phyloP scores from a whole-genome alignment of 2,797 vertebrate species.

The Rhinogobio ventralis region DNA sequence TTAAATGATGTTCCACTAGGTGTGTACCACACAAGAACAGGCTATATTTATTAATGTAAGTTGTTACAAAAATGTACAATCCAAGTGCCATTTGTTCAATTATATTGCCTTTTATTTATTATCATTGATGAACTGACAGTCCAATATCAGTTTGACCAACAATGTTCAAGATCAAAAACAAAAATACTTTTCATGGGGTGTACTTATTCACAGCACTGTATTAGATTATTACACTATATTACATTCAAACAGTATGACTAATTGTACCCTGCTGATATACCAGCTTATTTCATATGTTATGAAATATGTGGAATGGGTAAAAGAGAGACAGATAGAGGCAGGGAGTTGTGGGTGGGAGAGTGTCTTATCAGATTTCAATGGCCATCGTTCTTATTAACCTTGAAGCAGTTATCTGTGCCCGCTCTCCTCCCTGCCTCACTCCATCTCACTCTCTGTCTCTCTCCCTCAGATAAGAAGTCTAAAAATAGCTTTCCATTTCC shows the following conservation, averaged over 20 bases:
- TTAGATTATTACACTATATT: not conserved
- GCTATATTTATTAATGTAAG: not conserved
- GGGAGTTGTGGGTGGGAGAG: slow-evolving; percentile 3
- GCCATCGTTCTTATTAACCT: slow-evolving; percentile 74
- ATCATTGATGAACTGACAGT: not conserved
- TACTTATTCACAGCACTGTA: not conserved
- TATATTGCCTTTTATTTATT: not conserved
- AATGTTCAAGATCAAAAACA: not conserved
- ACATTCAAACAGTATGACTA: not conserved
- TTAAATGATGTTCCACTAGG: not conserved
- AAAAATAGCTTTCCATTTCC: slow-evolving; percentile 71
- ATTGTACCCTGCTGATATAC: not conserved
- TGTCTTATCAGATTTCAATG: slow-evolving; percentile 60
- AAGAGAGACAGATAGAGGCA: slow-evolving; percentile 38
- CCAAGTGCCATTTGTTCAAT: not conserved
- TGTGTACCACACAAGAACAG: not conserved
- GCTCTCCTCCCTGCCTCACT: not conserved
- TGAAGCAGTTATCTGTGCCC: slow-evolving; percentile 66
- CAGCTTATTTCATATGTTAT: not conserved
- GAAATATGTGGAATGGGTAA: not conserved
- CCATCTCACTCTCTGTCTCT: not conserved
- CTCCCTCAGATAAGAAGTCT: slow-evolving; percentile 13
- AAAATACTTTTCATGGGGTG: not conserved
- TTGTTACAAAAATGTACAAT: not conserved
- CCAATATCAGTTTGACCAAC: not conserved